phyloP scores from a whole-genome alignment of 2,113 vertebrate genomes.

The Urocolius indicus region DNA sequence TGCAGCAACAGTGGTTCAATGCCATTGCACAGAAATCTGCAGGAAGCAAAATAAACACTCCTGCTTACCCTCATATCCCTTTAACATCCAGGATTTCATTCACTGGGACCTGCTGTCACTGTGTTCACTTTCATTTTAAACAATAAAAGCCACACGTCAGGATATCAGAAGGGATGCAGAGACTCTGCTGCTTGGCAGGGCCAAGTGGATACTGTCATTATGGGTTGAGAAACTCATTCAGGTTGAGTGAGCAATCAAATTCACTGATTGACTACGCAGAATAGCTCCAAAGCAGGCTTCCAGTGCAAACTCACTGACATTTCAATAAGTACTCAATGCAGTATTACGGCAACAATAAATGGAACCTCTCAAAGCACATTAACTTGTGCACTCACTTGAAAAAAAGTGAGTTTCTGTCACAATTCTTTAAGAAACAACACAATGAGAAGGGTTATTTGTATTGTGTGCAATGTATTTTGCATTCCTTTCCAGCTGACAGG shows the following conservation, averaged over 20 bases:
- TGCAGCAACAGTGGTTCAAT: background rate
- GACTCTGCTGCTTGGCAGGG: background rate
- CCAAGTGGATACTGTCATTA: background rate
- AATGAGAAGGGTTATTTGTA: background rate
- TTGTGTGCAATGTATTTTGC: background rate
- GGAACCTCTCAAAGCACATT: background rate
- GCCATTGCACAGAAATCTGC: background rate
- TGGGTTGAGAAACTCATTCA: background rate
- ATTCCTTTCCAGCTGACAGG: background rate
- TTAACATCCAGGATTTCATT: background rate
- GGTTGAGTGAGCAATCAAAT: background rate
- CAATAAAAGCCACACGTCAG: background rate
- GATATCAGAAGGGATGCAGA: background rate
- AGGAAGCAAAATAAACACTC: background rate
- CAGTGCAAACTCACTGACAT: background rate
- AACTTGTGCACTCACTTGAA: background rate
- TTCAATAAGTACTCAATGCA: background rate
- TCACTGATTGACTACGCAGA: background rate
- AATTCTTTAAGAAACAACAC: background rate
- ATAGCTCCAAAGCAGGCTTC: background rate
- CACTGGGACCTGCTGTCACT: background rate
- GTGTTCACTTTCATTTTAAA: background rate
- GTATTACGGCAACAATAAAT: background rate
- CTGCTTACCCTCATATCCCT: background rate
- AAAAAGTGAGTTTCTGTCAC: background rate